A percentile compares a stretch with the other conserved stretches of the same genome.
phyloP scores from a whole-genome alignment of 2,113 vertebrate genomes.

The Phycodurus eques region DNA sequence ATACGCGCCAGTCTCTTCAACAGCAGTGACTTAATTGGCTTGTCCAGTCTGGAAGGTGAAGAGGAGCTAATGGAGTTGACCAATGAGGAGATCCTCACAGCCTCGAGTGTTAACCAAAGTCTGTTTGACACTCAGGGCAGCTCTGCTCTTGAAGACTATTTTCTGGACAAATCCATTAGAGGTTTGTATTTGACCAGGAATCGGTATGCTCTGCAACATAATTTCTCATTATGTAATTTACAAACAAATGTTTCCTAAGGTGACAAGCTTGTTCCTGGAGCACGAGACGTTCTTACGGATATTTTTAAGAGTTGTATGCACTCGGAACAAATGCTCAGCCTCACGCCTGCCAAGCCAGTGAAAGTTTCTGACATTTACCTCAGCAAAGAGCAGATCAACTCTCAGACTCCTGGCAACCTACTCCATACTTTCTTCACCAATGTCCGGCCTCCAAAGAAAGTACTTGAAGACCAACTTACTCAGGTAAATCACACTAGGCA shows the following conservation, averaged over 20 bases:
- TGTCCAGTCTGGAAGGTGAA: constrained; percentile 93
- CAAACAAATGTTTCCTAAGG: constrained; percentile 66
- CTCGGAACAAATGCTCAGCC: constrained; percentile 91
- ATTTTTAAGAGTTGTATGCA: constrained; percentile 95
- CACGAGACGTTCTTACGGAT: constrained; percentile 89
- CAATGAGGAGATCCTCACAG: constrained; percentile 95
- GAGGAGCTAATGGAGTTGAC: constrained; percentile 97
- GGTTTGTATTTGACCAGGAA: constrained; percentile 64
- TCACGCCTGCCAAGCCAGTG: constrained; percentile 85
- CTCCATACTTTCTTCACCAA: constrained; percentile 94
- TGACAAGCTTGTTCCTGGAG: constrained; percentile 87
- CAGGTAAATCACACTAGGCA: constrained; percentile 75
- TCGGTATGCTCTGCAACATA: not conserved
- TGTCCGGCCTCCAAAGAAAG: constrained; percentile 90
- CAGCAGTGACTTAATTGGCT: constrained; percentile 93
- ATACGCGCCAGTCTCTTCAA: constrained; percentile 97
- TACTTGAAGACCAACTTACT: constrained; percentile 94
- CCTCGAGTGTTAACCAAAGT: constrained; percentile 96
- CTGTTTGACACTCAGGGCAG: constrained; percentile 97
- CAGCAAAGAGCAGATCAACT: constrained; percentile 96
- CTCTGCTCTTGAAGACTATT: constrained; percentile 93
- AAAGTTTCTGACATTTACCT: constrained; percentile 95
- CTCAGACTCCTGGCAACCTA: constrained; percentile 91
- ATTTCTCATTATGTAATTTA: not conserved
- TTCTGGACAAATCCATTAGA: constrained; percentile 90